phyloP scores from a whole-genome alignment of 2,888 invertebrate species.

The Noctuana brunneofusca region DNA sequence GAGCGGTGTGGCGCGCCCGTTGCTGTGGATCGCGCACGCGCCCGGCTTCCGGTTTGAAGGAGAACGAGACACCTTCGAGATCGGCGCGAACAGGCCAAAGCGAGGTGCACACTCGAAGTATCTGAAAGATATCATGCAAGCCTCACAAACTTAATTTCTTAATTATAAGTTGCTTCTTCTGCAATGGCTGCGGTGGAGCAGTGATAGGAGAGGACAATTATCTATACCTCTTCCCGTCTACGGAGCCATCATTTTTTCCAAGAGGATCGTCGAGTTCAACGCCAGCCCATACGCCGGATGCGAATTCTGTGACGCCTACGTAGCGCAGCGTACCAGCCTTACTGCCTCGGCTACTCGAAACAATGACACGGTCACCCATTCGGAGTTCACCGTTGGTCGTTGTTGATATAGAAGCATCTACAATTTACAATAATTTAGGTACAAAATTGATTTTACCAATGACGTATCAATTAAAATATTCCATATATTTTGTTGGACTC shows the following conservation, averaged over 20 bases:
- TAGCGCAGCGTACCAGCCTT: constrained; percentile 94
- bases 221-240: constrained; percentile 92
- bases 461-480: not conserved
- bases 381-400: constrained; percentile 85
- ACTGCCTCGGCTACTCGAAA: constrained; percentile 92
- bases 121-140: constrained; percentile 75
- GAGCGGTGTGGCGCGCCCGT: constrained; percentile 83
- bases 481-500: not conserved
- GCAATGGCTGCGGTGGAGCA: not conserved
- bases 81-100: constrained; percentile 96
- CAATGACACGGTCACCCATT: constrained; percentile 95
- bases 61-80: constrained; percentile 93
- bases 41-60: constrained; percentile 88
- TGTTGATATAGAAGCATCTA: constrained; percentile 77
- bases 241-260: constrained; percentile 98
- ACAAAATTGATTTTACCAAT: not conserved
- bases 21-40: constrained; percentile 84
- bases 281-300: constrained; percentile 97
- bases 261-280: constrained; percentile 96
- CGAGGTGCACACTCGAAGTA: constrained; percentile 96
- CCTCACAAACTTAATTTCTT: not conserved
- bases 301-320: constrained; percentile 95
- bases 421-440: constrained; percentile 31
- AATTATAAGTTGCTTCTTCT: not conserved
- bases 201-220: not conserved